These are phyloP conservation scores for Muricea muricata DNA, from an alignment of 92 coral and sea anemone genomes.

Conservation along the genomic window DNA sequence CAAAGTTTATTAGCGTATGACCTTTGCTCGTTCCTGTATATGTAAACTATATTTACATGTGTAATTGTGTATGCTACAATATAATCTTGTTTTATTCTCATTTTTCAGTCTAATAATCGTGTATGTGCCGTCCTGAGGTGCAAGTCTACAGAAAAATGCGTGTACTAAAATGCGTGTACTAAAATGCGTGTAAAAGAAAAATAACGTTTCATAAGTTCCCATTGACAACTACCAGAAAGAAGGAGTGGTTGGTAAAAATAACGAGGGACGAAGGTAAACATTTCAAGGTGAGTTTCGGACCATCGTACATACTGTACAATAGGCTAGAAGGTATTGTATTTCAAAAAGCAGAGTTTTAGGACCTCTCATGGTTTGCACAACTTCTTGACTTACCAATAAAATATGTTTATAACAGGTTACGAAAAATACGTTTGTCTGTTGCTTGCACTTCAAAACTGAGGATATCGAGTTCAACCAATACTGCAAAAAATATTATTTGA, in stretches of 20 bases:
- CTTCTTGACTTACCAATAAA: neutral
- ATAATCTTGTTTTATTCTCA: too few species aligned
- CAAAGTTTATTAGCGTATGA: too few species aligned
- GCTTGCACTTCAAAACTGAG: constrained; percentile 45
- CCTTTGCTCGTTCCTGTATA: neutral
- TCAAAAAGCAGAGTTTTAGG: neutral
- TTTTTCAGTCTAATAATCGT: constrained; percentile 13
- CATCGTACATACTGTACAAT: too few species aligned
- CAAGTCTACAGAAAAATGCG: neutral
- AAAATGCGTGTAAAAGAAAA: neutral
- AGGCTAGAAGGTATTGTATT: neutral
- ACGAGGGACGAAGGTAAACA: constrained; percentile 37
- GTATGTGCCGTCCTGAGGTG: constrained; percentile 22
- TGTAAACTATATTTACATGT: neutral
- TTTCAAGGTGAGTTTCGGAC: too few species aligned
- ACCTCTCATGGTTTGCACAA: neutral
- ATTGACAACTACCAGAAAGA: neutral
- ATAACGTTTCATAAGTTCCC: constrained; percentile 36
- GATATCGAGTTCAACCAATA: constrained; percentile 48
- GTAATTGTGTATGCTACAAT: neutral
- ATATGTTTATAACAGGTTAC: too few species aligned
- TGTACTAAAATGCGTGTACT: neutral
- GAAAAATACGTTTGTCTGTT: constrained; percentile 59
- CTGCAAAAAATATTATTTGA: constrained; percentile 46
- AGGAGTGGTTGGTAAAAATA: constrained; percentile 42